Base-by-base conservation (phyloP, 2,797 vertebrate genomes). In the Leontocebus nigricollis region DNA sequence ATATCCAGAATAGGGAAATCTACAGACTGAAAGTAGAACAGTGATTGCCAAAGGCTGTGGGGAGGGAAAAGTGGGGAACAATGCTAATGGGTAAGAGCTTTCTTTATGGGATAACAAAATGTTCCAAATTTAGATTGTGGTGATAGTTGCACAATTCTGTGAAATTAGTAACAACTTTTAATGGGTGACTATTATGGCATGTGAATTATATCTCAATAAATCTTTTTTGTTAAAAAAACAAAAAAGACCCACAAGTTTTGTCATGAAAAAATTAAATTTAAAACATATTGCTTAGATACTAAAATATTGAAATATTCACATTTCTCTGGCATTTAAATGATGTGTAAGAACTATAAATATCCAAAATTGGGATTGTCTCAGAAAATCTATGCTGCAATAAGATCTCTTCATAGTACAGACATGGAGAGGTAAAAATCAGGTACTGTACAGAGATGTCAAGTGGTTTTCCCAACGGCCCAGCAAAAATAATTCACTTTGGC, bases 301-400 rank as follows among this genome's bases (percentile, higher is more conserved):
- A 94, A 95, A 95, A 85, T 92, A 82, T 26, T 20, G 67, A 88
- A 88, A 94, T 67, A 64, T 57, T 90, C 27, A 36, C 44, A 91
- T 86, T 93, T 94, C 48, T 88, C 75, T 97, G 55, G 33, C 30
- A 97, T 52, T 57, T 84, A 84, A 82, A 64, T 90, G 24, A 88
- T 64, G 83, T 72, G n/a, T 11, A 55, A n/a, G n/a, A 24, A 57
- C 7, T 52, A 67, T 85, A 91, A 86, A 55, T 85, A 88, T 86
- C 52, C 52, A 80, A 95, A 94, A 89, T 36, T 44, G n/a, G 36
- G 48, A 39, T 39, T 24, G 81, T 86, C 52, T 90, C 61, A 83
- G 90, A 72, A 92, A 89, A 55, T 24, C 80, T 76, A 55, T 3
- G 4, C 52, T 36, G 3, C 36, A 77, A 17, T 33, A 52, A 81